These are phyloP conservation scores for Sinodicranocentrus sp. DNA, from an alignment of 2,888 invertebrate species.

Conservation along the genomic window DNA sequence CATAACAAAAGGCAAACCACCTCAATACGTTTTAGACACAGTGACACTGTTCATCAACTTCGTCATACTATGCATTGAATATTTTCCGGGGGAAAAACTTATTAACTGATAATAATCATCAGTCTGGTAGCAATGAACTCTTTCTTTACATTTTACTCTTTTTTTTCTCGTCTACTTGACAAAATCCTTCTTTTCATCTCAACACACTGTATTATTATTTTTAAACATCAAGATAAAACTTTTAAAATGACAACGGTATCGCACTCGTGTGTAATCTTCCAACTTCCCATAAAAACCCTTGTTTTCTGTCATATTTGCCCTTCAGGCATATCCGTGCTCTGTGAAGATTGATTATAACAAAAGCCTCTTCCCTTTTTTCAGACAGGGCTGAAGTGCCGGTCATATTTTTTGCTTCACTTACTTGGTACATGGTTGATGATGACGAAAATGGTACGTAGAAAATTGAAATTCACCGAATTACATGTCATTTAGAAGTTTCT, in stretches of 20 bases:
- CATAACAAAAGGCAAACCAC: too few species aligned
- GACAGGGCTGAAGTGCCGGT: neutral
- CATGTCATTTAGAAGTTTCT: neutral
- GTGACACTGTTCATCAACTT: too few species aligned
- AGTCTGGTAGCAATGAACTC: too few species aligned
- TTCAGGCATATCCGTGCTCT: neutral
- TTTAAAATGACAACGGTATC: neutral
- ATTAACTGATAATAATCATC: too few species aligned
- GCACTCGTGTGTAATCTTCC: neutral
- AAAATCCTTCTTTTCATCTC: neutral
- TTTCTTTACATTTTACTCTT: too few species aligned
- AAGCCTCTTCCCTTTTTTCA: neutral
- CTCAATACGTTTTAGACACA: too few species aligned
- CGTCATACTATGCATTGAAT: too few species aligned
- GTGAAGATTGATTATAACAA: constrained; percentile 11
- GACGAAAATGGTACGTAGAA: neutral
- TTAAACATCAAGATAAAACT: neutral
- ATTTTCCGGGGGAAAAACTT: too few species aligned
- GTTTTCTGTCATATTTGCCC: neutral
- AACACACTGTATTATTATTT: neutral
- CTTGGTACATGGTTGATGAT: neutral
- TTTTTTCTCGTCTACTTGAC: too few species aligned
- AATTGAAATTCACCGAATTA: constrained; percentile 9
- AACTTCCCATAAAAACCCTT: neutral
- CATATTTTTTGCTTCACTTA: constrained; percentile 1